phyloP scores from a whole-genome alignment of 2,888 invertebrate species.

The Nematopogon swammerdamellus region DNA sequence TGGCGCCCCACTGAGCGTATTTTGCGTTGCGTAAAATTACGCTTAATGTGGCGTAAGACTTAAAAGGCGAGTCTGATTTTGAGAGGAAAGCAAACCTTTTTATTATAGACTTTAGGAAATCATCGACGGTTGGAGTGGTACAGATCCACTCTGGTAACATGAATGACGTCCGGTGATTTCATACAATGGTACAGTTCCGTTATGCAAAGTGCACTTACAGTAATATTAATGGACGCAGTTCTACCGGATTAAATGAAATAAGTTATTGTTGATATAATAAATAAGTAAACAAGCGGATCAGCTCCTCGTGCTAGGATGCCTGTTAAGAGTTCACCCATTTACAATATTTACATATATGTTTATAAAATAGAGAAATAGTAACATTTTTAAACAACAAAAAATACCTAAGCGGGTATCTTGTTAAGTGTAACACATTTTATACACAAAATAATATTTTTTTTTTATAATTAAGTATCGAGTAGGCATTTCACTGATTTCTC shows the following conservation, averaged over 20 bases:
- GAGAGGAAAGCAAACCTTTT: too few relatives aligned
- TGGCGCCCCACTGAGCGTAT: too few relatives aligned
- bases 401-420: slow-evolving; percentile 22
- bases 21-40: too few relatives aligned
- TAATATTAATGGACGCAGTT: background rate
- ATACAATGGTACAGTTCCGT: slow-evolving; percentile 33
- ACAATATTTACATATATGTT: background rate
- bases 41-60: too few relatives aligned
- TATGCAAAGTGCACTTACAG: slow-evolving; percentile 53
- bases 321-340: background rate
- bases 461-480: slow-evolving; percentile 38
- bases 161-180: background rate
- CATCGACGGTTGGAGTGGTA: slow-evolving; percentile 7
- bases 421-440: slow-evolving; percentile 52
- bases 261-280: background rate
- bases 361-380: background rate
- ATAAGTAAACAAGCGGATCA: background rate
- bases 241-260: background rate
- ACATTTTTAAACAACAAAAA: background rate
- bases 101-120: too few relatives aligned
- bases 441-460: slow-evolving; percentile 56
- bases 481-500: slow-evolving; percentile 36
- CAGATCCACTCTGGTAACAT: slow-evolving; percentile 39
- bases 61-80: too few relatives aligned
- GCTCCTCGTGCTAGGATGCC: background rate